A percentile compares a stretch with the other conserved stretches of the same genome.
Conservation (phyloP, 2,888 invertebrate genomes). For the Ctenicera cuprea region DNA sequence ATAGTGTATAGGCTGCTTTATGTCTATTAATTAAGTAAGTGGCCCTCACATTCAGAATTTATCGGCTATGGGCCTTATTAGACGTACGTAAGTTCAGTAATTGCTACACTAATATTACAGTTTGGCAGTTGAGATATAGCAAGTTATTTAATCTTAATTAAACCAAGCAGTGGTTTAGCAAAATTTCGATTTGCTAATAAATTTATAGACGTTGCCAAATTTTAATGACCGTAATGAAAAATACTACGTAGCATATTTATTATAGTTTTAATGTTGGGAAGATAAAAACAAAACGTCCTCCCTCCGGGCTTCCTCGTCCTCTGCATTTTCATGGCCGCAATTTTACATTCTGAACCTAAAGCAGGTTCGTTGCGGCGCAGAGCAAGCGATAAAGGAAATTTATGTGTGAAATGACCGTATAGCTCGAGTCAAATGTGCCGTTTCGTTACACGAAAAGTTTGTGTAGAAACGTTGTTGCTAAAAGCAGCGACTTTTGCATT, state of each 20-base stretch:
- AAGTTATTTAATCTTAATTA: background rate
- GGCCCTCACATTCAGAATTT: background rate
- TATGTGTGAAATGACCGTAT: constrained; percentile 34
- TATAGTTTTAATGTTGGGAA: background rate
- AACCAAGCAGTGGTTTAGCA: no score
- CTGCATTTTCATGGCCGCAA: constrained; percentile 8
- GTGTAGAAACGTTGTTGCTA: background rate
- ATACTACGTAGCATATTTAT: no score
- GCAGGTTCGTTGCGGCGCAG: constrained; percentile 21
- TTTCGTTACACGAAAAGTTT: constrained; percentile 28
- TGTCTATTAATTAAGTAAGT: constrained; percentile 5
- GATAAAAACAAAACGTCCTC: background rate
- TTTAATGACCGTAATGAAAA: no score
- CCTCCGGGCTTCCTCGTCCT: background rate
- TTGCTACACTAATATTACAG: background rate
- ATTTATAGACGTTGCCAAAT: no score
- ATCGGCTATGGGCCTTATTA: background rate
- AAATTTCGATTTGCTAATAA: no score
- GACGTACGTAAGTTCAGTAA: background rate
- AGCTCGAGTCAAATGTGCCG: constrained; percentile 6
- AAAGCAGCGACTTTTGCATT: background rate
- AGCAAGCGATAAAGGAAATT: constrained; percentile 38
- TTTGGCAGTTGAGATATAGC: background rate
- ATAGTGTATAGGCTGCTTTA: background rate
- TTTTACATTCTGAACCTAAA: constrained; percentile 30